A percentile compares a stretch with the other conserved stretches of the same genome.
These are phyloP conservation scores for Dromococcyx pavoninus DNA, from an alignment of 2,797 vertebrate genomes.

Conservation along the genomic window DNA sequence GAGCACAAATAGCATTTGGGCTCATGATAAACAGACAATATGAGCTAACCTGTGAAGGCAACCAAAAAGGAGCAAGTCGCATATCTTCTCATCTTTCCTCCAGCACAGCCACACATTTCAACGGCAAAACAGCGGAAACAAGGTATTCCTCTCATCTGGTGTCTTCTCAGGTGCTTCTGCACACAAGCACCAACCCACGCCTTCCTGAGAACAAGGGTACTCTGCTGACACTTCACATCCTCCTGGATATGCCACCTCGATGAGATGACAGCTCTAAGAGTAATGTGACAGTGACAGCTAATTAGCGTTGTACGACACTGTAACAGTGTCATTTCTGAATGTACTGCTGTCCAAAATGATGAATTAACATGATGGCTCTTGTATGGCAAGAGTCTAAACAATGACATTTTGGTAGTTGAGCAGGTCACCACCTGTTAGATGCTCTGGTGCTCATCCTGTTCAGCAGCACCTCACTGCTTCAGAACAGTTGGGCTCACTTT, in stretches of 20 bases:
- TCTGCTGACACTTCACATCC: neutral
- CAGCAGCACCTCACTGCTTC: neutral
- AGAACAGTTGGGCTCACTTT: neutral
- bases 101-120: neutral
- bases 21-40: fast-evolving
- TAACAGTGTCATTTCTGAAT: neutral
- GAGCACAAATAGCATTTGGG: fast-evolving
- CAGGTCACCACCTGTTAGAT: neutral
- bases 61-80: neutral
- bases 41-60: neutral
- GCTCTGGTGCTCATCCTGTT: neutral
- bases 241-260: neutral
- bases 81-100: neutral
- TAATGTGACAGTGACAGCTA: neutral
- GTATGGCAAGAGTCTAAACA: neutral
- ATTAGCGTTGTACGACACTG: neutral
- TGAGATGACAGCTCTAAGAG: neutral
- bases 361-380: neutral
- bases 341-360: neutral
- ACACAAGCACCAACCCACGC: neutral
- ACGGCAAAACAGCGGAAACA: neutral
- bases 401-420: neutral
- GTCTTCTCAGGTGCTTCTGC: neutral
- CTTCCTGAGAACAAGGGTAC: neutral
- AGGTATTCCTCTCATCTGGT: neutral